These are phyloP conservation scores for Vanessa cardui DNA, from an alignment of 2,888 invertebrate species.

Conservation along the genomic window DNA sequence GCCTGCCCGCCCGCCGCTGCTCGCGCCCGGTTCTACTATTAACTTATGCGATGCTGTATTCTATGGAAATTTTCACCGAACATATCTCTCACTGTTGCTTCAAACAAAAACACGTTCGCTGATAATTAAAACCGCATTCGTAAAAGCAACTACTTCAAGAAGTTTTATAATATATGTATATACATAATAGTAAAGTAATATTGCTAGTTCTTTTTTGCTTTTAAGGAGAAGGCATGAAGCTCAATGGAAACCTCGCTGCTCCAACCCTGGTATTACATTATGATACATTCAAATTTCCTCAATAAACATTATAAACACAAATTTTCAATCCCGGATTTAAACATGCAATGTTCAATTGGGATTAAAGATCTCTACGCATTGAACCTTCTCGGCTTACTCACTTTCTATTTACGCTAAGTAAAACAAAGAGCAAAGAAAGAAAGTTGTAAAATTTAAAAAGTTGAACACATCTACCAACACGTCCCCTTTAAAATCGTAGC, in stretches of 20 bases:
- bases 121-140: constrained; percentile 21
- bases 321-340: too few relatives aligned
- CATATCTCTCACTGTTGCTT: constrained; percentile 30
- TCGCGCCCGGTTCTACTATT: constrained; percentile 71
- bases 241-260: too few relatives aligned
- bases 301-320: too few relatives aligned
- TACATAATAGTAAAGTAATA: too few relatives aligned
- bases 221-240: too few relatives aligned
- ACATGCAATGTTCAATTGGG: too few relatives aligned
- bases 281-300: too few relatives aligned
- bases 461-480: constrained; percentile 31
- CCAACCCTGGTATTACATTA: too few relatives aligned
- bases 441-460: background rate
- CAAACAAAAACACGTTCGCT: constrained; percentile 29
- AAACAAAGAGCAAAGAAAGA: background rate
- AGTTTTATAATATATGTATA: background rate
- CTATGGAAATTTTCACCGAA: constrained; percentile 62
- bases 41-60: constrained; percentile 75
- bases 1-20: constrained; percentile 68
- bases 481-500: constrained; percentile 33
- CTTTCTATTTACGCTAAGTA: too few relatives aligned
- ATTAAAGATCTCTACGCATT: too few relatives aligned
- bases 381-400: too few relatives aligned
- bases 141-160: background rate
- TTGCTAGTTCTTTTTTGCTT: too few relatives aligned